Base-by-base conservation (phyloP, 2,113 vertebrate genomes). In the Poecile atricapillus region DNA sequence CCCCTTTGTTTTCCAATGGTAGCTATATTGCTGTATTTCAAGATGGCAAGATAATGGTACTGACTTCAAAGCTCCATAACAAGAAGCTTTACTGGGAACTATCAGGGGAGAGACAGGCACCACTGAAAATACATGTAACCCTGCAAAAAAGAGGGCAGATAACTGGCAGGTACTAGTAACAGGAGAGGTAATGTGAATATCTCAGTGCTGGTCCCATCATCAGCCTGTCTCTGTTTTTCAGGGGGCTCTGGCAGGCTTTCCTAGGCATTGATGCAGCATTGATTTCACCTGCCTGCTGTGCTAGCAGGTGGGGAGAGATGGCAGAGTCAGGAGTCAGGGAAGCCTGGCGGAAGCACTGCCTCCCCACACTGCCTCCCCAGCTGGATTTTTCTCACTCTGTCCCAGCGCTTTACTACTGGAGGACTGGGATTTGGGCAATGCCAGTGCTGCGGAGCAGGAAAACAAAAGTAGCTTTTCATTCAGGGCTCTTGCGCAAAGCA, bases 391-490 rank as follows among this genome's bases (percentile, higher is more conserved):
- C 21, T 68, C 23, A 14, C 33, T 28, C 9, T 4, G 3, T 55
- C 33, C 37, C 33, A 5, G 41, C 7, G 2, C 7, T 3, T n/a
- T 80, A 27, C 31, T 16, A 0, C 49, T 52, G 52, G 30, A 68
- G 74, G n/a, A 47, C 30, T 2, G 11, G 27, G 77, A 52, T 78
- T 68, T 87, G 60, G 41, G 86, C 90, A 93, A 93, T 81, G 80
- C 33, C 80, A 86, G 77, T 24, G 64, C 47, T 95, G 89, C 83
- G 60, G 43, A 92, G 73, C 44, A 83, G 22, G 58, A 58, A 90
- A 93, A 95, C 93, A 96, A 94, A 90, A 94, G 90, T 71, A 37
- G 56, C 64, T 89, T 93, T 96, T 96, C 53, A 84, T 89, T 89
- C 6, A 2, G 69, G 80, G 50, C 68, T 90, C 80, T 94, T 90